Percentiles rank a stretch among this genome's conserved stretches.
These are phyloP conservation scores for Otolemur crassicaudatus DNA, from an alignment of 2,797 vertebrate species.

Conservation along the genomic window DNA sequence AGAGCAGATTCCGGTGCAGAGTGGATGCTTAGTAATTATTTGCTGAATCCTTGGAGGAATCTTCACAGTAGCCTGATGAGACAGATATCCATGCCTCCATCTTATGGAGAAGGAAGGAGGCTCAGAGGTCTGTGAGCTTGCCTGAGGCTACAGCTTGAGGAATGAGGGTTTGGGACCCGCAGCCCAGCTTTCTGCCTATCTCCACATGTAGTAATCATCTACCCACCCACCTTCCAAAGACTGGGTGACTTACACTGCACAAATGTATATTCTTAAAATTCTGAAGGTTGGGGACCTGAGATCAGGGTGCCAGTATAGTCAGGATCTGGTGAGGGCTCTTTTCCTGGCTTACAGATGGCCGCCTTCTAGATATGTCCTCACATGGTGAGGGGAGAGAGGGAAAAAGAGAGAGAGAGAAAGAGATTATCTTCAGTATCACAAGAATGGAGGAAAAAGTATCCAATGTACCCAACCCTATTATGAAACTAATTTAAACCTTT, in stretches of 20 bases:
- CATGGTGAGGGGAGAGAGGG: neutral
- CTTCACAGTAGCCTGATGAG: neutral
- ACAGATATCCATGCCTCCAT: neutral
- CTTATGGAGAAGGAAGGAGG: neutral
- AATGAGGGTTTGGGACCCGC: neutral
- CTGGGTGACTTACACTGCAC: neutral
- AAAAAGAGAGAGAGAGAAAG: neutral
- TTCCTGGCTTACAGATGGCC: neutral
- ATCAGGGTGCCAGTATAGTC: neutral
- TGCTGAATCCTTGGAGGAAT: neutral
- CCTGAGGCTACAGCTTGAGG: neutral
- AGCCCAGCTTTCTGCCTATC: neutral
- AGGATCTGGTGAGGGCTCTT: neutral
- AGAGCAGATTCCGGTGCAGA: neutral
- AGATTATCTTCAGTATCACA: too few species aligned
- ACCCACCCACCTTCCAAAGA: too few species aligned
- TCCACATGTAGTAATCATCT: neutral
- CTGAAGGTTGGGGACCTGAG: neutral
- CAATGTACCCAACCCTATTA: too few species aligned
- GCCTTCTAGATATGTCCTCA: neutral
- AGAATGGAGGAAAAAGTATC: too few species aligned
- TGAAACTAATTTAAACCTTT: too few species aligned
- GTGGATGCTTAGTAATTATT: neutral
- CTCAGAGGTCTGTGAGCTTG: neutral
- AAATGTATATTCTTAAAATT: neutral